These are phyloP conservation scores for Macquaria ambigua DNA, from an alignment of 2,113 vertebrate genomes.

Conservation along the genomic window DNA sequence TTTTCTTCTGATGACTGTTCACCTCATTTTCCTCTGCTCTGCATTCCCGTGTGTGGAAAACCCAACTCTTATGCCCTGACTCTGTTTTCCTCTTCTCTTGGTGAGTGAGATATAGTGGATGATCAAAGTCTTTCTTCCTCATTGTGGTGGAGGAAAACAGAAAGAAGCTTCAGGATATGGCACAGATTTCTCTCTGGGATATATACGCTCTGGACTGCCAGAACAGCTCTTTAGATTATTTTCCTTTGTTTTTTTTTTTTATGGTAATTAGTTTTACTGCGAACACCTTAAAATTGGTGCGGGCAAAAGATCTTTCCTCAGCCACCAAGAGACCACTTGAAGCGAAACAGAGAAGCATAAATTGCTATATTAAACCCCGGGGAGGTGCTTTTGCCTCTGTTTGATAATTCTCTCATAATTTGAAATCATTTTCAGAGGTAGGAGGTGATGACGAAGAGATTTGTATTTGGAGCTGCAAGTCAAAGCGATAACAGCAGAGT, in stretches of 20 bases:
- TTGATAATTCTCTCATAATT: slow-evolving; percentile 50
- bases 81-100: slow-evolving; percentile 48
- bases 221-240: slow-evolving; percentile 31
- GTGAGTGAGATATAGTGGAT: slow-evolving; percentile 51
- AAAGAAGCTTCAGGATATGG: slow-evolving; percentile 57
- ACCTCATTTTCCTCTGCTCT: slow-evolving; percentile 59
- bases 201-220: slow-evolving; percentile 23
- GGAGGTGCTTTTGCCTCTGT: slow-evolving; percentile 41
- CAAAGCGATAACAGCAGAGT: slow-evolving; percentile 30
- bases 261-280: slow-evolving; percentile 61
- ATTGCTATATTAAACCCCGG: slow-evolving; percentile 21
- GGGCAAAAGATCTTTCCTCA: slow-evolving; percentile 24
- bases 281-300: slow-evolving; percentile 37
- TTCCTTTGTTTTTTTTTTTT: slow-evolving; percentile 8
- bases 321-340: slow-evolving; percentile 49
- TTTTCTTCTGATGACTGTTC: slow-evolving; percentile 52
- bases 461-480: slow-evolving; percentile 26
- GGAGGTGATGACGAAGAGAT: slow-evolving; percentile 33
- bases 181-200: slow-evolving; percentile 51
- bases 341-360: slow-evolving; percentile 43
- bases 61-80: slow-evolving; percentile 39
- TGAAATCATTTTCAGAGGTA: slow-evolving; percentile 35
- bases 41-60: slow-evolving; percentile 42
- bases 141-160: slow-evolving; percentile 56
- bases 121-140: slow-evolving; percentile 76